Evolutionary conservation across 2,888 invertebrate species (phyloP).

Genomic region (Patella pellucida): DNA sequence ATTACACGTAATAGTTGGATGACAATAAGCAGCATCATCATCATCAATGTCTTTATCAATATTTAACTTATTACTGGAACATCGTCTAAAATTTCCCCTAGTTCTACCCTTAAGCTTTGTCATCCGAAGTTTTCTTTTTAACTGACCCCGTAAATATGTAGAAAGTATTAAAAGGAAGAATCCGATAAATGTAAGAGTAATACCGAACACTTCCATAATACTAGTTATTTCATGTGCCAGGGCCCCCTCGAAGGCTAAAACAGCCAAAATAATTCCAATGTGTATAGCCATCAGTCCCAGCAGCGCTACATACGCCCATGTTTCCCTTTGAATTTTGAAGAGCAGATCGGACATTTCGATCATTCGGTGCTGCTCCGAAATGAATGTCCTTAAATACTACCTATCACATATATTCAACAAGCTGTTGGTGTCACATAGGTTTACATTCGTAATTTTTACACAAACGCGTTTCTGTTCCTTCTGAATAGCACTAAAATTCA

Average conservation of each 20-base stretch:
- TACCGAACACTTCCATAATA: slow-evolving; percentile 4
- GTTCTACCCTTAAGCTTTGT: not conserved
- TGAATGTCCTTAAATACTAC: no score
- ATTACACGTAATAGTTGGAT: not conserved
- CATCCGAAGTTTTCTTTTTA: not conserved
- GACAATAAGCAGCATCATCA: not conserved
- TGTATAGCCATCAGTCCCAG: slow-evolving; percentile 32
- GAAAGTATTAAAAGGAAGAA: slow-evolving; percentile 17
- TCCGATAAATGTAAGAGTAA: slow-evolving; percentile 6
- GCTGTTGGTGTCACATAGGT: no score
- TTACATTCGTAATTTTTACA: no score
- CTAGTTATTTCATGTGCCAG: slow-evolving; percentile 9
- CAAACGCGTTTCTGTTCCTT: no score
- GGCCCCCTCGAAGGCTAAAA: slow-evolving; percentile 35
- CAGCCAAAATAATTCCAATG: slow-evolving; percentile 33
- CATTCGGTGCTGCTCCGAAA: no score
- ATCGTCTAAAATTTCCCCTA: not conserved
- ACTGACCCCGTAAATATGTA: not conserved
- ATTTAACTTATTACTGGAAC: not conserved
- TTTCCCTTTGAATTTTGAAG: slow-evolving; percentile 22
- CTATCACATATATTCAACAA: no score
- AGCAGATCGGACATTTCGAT: not conserved
- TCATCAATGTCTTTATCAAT: not conserved
- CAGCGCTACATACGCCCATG: slow-evolving; percentile 38
- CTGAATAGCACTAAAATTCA: no score